Conservation (phyloP, 92 coral and sea anemone species). For the Meandrina meandrites region DNA sequence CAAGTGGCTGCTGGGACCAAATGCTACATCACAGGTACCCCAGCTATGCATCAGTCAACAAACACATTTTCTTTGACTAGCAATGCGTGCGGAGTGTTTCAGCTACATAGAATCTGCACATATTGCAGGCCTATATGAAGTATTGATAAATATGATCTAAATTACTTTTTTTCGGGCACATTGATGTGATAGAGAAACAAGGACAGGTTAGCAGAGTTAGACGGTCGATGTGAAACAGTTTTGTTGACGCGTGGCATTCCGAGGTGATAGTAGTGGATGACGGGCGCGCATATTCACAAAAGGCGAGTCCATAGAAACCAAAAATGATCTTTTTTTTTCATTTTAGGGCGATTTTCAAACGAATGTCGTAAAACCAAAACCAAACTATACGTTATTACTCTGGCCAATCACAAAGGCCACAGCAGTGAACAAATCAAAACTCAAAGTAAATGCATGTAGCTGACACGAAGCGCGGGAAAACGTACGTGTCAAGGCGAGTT, state of each 20-base stretch:
- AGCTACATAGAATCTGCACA: neutral
- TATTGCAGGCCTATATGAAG: neutral
- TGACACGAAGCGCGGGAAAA: too few relatives aligned
- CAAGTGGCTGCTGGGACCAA: slow-evolving; percentile 47
- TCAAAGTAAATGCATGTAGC: too few relatives aligned
- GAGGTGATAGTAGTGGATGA: too few relatives aligned
- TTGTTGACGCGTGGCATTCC: neutral
- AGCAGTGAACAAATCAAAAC: too few relatives aligned
- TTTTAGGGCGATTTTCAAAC: too few relatives aligned
- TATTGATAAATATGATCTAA: neutral
- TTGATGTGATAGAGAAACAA: neutral
- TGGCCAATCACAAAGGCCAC: too few relatives aligned
- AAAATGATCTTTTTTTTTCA: neutral
- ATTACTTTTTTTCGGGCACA: neutral
- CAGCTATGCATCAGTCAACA: neutral
- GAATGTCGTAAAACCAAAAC: too few relatives aligned
- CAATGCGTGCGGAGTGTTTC: neutral
- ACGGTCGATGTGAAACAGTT: neutral
- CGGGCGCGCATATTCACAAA: neutral
- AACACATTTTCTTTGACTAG: neutral
- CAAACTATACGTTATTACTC: too few relatives aligned
- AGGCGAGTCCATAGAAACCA: neutral
- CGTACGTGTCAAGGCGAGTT: too few relatives aligned
- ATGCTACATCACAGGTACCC: slow-evolving; percentile 69
- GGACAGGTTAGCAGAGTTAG: neutral